Base-by-base conservation (phyloP, 2,113 vertebrate species). In the Trachemys scripta region DNA sequence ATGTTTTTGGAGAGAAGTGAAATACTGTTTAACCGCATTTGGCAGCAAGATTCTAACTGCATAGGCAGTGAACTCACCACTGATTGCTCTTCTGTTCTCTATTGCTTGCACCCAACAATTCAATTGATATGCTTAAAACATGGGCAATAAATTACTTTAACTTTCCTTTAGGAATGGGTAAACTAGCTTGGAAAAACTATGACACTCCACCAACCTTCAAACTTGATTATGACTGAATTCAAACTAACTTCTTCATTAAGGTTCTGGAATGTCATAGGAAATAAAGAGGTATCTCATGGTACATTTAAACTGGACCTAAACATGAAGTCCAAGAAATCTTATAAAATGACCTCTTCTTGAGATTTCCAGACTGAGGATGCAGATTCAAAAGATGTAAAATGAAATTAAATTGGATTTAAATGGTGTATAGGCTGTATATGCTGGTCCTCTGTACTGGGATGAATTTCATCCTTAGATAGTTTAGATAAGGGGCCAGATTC, bases 21-120 rank as follows among this genome's bases (percentile, higher is more conserved):
- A 94, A 98, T 97, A 94, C 93, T 90, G 93, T 98, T 98, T 98
- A 96, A 96, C 88, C 95, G 96, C 96, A 92, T 97, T 98, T 98
- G 97, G 94, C 96, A 98, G 95, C 79, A 79, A 94, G 92, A 95
- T 95, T 97, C 95, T 96, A 94, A 96, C 96, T 91, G 90, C 96
- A 95, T 97, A 87, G 91, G 94, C 95, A 97, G 95, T 89, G 87
- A 91, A 91, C 94, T 96, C 82, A 90, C 93, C 96, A 91, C 95
- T 96, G 93, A 91, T 95, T 97, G 93, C 94, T 97, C 31, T 87
- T 97, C 90, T 96, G 85, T 86, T 80, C 96, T 95, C 90, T 84
- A 90, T 91, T 94, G 88, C 78, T 95, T 87, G 92, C 95, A 96
- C 94, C 93, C 94, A n/a, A 25, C 82, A 22, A 31, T 79, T 50